These are phyloP conservation scores for Mergus octosetaceus DNA, from an alignment of 2,797 vertebrate species.

Conservation along the genomic window DNA sequence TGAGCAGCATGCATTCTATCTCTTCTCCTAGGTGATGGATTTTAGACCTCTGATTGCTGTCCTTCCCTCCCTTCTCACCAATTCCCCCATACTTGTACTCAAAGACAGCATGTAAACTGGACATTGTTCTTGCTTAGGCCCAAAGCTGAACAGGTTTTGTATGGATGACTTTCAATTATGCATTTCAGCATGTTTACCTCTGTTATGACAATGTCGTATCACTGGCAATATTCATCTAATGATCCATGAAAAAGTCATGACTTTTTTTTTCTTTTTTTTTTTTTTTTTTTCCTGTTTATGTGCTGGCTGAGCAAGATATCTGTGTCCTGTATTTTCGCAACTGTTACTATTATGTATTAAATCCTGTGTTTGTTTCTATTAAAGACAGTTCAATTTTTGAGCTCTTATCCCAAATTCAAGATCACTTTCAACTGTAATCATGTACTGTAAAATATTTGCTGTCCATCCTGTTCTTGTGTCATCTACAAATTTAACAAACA, in stretches of 20 bases:
- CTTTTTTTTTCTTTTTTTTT: neutral
- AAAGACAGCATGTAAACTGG: neutral
- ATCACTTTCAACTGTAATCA: neutral
- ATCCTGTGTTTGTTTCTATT: neutral
- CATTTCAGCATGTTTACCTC: neutral
- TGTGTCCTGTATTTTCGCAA: neutral
- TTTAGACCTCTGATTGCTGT: neutral
- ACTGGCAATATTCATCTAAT: neutral
- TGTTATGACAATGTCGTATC: neutral
- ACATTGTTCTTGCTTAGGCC: neutral
- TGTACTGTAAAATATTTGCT: neutral
- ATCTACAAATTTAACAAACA: neutral
- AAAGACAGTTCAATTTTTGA: neutral
- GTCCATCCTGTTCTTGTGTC: neutral
- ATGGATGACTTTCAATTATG: neutral
- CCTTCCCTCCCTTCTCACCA: rapidly evolving
- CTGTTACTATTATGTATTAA: neutral
- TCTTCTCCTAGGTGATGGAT: neutral
- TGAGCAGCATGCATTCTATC: neutral
- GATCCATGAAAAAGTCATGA: neutral
- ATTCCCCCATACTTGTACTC: neutral
- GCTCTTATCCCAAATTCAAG: neutral
- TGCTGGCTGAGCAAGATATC: neutral
- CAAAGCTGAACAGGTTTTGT: neutral
- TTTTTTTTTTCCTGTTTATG: neutral